Percentiles rank a stretch among this genome's conserved stretches.
phyloP scores from a whole-genome alignment of 2,888 invertebrate species.

The Brassicogethes aeneus region DNA sequence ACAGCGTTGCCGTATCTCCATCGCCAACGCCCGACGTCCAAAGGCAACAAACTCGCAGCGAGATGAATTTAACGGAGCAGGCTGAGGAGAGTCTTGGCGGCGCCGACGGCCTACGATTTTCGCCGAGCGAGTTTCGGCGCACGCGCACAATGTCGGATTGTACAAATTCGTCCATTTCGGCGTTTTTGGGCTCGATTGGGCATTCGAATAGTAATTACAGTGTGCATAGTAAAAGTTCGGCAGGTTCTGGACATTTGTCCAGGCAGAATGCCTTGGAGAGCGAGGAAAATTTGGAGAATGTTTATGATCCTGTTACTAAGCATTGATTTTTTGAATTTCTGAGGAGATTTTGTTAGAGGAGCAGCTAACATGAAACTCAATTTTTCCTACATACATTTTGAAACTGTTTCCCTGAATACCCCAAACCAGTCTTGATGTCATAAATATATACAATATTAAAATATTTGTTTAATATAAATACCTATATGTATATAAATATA shows the following conservation, averaged over 20 bases:
- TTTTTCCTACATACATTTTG: no score
- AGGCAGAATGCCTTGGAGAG: slow-evolving; percentile 35
- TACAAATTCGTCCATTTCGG: slow-evolving; percentile 23
- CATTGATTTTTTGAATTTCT: background rate
- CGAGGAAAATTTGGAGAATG: slow-evolving; percentile 31
- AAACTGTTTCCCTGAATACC: no score
- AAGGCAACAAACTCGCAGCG: slow-evolving; percentile 22
- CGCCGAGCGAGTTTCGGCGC: slow-evolving; percentile 12
- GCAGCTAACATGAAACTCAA: no score
- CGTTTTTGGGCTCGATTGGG: slow-evolving; percentile 19
- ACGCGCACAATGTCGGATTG: slow-evolving; percentile 31
- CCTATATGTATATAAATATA: no score
- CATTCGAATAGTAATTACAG: slow-evolving; percentile 27
- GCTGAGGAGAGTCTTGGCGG: slow-evolving; percentile 20
- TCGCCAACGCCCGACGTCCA: slow-evolving; percentile 23
- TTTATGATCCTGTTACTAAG: slow-evolving; percentile 29
- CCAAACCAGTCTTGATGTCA: no score
- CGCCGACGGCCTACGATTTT: slow-evolving; percentile 11
- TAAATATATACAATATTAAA: no score
- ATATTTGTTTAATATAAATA: no score
- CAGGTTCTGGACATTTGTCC: slow-evolving; percentile 29
- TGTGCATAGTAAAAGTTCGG: slow-evolving; percentile 28
- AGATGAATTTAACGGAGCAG: slow-evolving; percentile 25
- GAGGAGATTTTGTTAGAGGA: background rate
- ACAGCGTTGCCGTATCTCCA: slow-evolving; percentile 27